Evolutionary conservation across 2,888 invertebrate genomes (phyloP), one percentile per base, ranked within the genome.

Genomic region (Malthinus flaveolus): DNA sequence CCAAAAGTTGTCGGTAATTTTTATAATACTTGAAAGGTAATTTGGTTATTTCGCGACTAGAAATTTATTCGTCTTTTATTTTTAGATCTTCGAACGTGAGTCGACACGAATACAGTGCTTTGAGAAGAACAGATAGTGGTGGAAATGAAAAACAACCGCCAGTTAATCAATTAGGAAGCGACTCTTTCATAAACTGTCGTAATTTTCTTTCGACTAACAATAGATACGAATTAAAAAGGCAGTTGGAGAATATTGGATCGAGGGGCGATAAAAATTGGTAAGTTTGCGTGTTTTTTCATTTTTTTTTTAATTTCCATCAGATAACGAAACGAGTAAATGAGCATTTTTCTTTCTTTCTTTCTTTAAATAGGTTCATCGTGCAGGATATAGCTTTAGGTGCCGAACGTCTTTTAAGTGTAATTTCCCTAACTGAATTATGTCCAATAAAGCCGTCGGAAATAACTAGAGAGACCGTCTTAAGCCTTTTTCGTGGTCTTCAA

Each of bases 231-330:
- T 83, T 93, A 66, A 84, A 91, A 68, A 87, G 89, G 49, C 91
- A 93, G 71, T 82, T 95, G 64, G 87, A 88, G 71, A 86, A 89
- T 65, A 89, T 95, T 63, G 95, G 95, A 7, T 91, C 90, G 36
- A 84, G 95, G 52, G 82, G 89, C 50, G 90, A 90, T 78, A 95
- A 95, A 77, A 88, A 93, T 76, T 96, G 95, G 95, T 77, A 68
- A 68, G 71, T 58, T 9, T 5, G n/a, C 9, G n/a, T 10, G 44
- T 33, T 35, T 33, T 1, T 42, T 32, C 7, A n/a, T n/a, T 32
- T 11, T 39, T 11, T 23, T 12, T 3, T 31, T 8, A 6, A 15
- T 7, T n/a, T 35, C 11, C 1, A 42, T 13, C 1, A 8, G 7
- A 9, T 33, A 31, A 47, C 8, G 2, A 10, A 10, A 5, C 32